Evolutionary conservation across 2,888 invertebrate genomes (phyloP).

Genomic region (Agrochola litura): DNA sequence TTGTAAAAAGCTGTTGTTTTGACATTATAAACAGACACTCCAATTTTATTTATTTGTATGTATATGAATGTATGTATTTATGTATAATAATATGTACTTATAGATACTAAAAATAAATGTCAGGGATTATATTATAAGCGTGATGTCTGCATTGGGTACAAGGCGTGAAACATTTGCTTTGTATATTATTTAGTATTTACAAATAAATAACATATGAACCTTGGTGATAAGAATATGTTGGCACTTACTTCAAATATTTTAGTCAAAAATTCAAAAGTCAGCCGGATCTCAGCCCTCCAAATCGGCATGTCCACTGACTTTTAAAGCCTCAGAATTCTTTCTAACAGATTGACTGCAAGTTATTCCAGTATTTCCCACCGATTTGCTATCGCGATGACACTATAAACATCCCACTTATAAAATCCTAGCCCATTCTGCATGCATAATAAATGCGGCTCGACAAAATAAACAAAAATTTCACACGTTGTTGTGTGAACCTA

Average conservation of each 20-base stretch:
- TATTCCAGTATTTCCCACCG: neutral
- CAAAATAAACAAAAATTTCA: neutral
- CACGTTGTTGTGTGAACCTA: neutral
- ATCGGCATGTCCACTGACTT: neutral
- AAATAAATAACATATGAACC: neutral
- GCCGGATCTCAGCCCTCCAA: neutral
- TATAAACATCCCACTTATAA: neutral
- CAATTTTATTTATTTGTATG: too few relatives aligned
- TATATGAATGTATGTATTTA: too few relatives aligned
- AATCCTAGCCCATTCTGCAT: neutral
- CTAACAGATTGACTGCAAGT: neutral
- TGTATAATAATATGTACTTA: too few relatives aligned
- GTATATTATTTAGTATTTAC: too few relatives aligned
- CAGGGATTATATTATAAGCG: too few relatives aligned
- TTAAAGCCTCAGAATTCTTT: neutral
- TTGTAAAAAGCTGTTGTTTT: too few relatives aligned
- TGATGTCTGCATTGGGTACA: neutral
- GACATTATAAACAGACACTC: too few relatives aligned
- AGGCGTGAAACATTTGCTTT: neutral
- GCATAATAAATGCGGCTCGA: too few relatives aligned
- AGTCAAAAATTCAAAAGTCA: neutral
- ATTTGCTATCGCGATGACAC: neutral
- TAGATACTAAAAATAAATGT: neutral
- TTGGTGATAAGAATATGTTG: conserved; percentile 6
- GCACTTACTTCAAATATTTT: neutral